Conservation (phyloP, 2,113 vertebrate genomes). For the Ageneiosus marmoratus region DNA sequence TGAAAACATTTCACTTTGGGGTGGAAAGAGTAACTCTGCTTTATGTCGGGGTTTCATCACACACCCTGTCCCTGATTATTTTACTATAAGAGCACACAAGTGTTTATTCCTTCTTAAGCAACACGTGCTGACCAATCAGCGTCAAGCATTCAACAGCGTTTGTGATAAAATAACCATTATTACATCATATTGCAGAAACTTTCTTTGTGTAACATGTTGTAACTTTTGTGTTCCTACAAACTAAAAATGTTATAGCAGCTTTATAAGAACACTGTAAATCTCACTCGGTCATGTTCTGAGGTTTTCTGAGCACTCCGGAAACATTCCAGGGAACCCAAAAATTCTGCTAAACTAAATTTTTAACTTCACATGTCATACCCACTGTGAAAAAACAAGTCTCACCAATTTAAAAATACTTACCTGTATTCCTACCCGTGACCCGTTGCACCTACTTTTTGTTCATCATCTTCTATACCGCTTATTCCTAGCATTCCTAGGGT, state of each 20-base stretch:
- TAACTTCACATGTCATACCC: neutral
- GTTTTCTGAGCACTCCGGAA: neutral
- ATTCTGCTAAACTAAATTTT: too few species aligned
- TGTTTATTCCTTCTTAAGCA: conserved; percentile 3
- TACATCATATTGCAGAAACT: neutral
- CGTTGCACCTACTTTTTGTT: too few species aligned
- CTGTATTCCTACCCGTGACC: too few species aligned
- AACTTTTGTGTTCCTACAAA: neutral
- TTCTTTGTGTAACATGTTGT: neutral
- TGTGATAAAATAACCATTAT: neutral
- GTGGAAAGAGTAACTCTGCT: neutral
- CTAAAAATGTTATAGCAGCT: neutral
- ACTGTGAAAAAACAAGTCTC: neutral
- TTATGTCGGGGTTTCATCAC: neutral
- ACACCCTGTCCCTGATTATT: neutral
- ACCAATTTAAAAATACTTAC: too few species aligned
- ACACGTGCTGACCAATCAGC: neutral
- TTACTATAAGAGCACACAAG: neutral
- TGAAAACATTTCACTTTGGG: neutral
- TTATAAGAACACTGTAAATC: neutral
- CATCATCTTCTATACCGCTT: too few species aligned
- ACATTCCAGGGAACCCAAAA: neutral
- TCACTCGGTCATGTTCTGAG: neutral
- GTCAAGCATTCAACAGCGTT: neutral
- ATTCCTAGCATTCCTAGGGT: too few species aligned